Evolutionary conservation across 2,888 invertebrate genomes (phyloP).

Genomic region (Meta bourneti): DNA sequence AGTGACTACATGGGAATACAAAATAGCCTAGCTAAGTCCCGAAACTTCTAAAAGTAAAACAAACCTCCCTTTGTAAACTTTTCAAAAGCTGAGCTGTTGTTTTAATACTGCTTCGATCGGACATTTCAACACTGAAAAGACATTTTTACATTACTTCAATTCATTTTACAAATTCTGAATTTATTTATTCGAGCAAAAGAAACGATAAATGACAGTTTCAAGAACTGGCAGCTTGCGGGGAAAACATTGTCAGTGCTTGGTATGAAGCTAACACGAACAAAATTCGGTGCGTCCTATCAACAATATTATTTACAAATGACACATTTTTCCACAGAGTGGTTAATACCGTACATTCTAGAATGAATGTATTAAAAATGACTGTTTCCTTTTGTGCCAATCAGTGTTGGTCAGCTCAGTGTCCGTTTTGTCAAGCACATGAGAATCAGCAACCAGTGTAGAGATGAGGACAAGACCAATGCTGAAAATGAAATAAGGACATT

Average conservation of each 20-base stretch:
- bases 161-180: too few relatives aligned
- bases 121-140: too few relatives aligned
- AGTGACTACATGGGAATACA: too few relatives aligned
- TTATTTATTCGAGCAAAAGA: too few relatives aligned
- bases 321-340: slow-evolving; percentile 33
- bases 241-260: slow-evolving; percentile 14
- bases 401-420: slow-evolving; percentile 41
- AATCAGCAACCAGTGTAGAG: slow-evolving; percentile 23
- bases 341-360: slow-evolving; percentile 58
- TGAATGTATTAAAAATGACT: slow-evolving; percentile 42
- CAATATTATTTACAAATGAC: slow-evolving; percentile 46
- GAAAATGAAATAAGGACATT: background rate
- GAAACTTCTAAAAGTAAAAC: too few relatives aligned
- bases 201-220: too few relatives aligned
- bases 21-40: too few relatives aligned
- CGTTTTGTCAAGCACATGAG: slow-evolving; percentile 13
- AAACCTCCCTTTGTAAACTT: too few relatives aligned
- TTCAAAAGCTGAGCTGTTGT: too few relatives aligned
- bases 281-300: slow-evolving; percentile 21
- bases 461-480: slow-evolving; percentile 28
- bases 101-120: too few relatives aligned
- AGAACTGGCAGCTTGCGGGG: too few relatives aligned
- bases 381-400: background rate
- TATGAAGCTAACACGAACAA: slow-evolving; percentile 26
- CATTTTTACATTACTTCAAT: too few relatives aligned